Percentiles rank a stretch among this genome's conserved stretches.
phyloP scores from a whole-genome alignment of 1,140 invertebrate genomes.

The Pseudachorutes palmiensis region DNA sequence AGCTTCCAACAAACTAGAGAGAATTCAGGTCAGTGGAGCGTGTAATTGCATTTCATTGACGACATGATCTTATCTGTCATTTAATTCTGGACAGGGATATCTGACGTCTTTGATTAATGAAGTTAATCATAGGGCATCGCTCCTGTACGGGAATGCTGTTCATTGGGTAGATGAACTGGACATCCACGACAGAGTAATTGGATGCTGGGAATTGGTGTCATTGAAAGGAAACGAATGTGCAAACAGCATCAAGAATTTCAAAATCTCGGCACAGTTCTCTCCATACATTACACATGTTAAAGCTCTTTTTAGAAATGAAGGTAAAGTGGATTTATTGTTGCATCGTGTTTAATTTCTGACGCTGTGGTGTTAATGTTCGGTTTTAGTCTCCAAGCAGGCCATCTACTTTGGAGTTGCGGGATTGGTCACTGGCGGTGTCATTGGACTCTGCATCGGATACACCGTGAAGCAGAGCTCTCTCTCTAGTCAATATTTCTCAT shows the following conservation, averaged over 20 bases:
- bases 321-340: slow-evolving; percentile 8
- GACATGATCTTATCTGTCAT: neutral
- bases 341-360: neutral
- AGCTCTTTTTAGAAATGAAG: slow-evolving; percentile 12
- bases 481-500: slow-evolving; percentile 40
- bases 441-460: slow-evolving; percentile 47
- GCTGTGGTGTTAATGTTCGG: neutral
- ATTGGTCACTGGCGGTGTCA: slow-evolving; percentile 45
- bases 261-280: slow-evolving; percentile 14
- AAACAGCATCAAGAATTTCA: slow-evolving; percentile 13
- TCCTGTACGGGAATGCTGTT: slow-evolving; percentile 17
- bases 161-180: slow-evolving; percentile 20
- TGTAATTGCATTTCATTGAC: slow-evolving; percentile 5
- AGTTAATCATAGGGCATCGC: slow-evolving; percentile 10
- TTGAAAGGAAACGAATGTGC: slow-evolving; percentile 22
- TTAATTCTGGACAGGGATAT: slow-evolving; percentile 10
- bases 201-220: neutral
- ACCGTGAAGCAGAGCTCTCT: slow-evolving; percentile 38
- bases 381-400: slow-evolving; percentile 46
- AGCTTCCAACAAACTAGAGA: neutral
- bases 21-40: slow-evolving; percentile 9
- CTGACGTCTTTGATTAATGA: neutral
- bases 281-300: slow-evolving; percentile 1
- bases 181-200: slow-evolving; percentile 18
- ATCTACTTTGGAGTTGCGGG: slow-evolving; percentile 47